A percentile compares a stretch with the other conserved stretches of the same genome.
Evolutionary conservation across 2,797 vertebrate species (phyloP).

Genomic region (Manis javanica): DNA sequence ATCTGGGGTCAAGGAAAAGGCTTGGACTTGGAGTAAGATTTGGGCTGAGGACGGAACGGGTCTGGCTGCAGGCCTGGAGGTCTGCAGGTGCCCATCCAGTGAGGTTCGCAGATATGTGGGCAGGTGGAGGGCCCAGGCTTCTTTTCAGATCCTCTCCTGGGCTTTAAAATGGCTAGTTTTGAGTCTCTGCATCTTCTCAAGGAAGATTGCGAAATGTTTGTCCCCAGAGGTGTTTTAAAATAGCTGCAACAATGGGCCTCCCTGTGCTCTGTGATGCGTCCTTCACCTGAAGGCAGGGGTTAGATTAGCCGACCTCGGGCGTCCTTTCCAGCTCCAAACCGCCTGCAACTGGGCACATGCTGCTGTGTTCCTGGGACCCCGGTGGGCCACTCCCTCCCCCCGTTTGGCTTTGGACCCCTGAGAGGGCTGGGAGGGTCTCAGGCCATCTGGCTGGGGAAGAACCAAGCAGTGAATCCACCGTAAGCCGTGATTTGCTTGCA

Average conservation of each 20-base stretch:
- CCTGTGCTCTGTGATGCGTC: background rate
- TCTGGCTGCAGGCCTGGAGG: too few relatives aligned
- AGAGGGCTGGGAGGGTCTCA: background rate
- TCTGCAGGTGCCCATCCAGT: background rate
- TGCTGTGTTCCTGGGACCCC: background rate
- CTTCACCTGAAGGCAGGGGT: background rate
- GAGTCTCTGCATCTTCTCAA: background rate
- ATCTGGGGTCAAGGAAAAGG: background rate
- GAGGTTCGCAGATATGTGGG: background rate
- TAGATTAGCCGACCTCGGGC: background rate
- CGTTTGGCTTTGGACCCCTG: background rate
- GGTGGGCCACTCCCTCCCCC: background rate
- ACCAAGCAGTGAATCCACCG: background rate
- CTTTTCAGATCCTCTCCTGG: background rate
- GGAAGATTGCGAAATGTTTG: slow-evolving; percentile 3
- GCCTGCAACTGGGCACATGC: background rate
- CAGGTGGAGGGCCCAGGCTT: background rate
- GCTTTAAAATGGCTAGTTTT: background rate
- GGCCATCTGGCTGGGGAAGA: background rate
- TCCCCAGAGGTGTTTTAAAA: background rate
- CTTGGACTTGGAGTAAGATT: background rate
- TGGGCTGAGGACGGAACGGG: too few relatives aligned
- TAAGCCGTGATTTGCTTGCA: background rate
- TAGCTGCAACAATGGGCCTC: background rate
- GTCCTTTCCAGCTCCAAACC: background rate